Percentiles rank a stretch among this genome's conserved stretches.
phyloP scores from a whole-genome alignment of 2,113 vertebrate genomes.

The Pelobates fuscus region DNA sequence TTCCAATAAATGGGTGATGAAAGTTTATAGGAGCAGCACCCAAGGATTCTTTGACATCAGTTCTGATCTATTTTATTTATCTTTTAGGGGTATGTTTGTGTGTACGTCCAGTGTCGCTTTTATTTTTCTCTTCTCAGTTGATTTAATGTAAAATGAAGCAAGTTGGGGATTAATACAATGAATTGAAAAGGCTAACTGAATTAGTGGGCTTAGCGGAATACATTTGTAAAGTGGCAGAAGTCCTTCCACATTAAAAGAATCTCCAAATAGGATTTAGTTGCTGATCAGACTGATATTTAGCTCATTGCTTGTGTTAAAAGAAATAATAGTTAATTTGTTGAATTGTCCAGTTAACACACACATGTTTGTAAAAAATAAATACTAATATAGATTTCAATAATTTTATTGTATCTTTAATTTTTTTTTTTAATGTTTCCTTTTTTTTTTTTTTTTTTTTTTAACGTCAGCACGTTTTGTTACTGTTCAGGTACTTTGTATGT shows the following conservation, averaged over 20 bases:
- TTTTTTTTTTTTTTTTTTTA: too few relatives aligned
- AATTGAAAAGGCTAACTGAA: conserved; percentile 88
- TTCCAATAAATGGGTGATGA: conserved; percentile 85
- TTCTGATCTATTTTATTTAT: conserved; percentile 69
- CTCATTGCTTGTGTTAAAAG: conserved; percentile 74
- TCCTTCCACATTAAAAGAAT: conserved; percentile 81
- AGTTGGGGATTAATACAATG: conserved; percentile 82
- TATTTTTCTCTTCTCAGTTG: conserved; percentile 80
- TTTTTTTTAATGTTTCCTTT: too few relatives aligned
- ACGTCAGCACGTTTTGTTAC: too few relatives aligned
- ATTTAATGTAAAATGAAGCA: conserved; percentile 84
- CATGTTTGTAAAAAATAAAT: too few relatives aligned
- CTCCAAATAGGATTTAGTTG: conserved; percentile 82
- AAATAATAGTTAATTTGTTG: conserved; percentile 60
- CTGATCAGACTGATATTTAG: conserved; percentile 81
- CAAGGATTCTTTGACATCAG: conserved; percentile 77
- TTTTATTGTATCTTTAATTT: too few relatives aligned
- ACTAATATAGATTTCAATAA: too few relatives aligned
- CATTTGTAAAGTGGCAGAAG: conserved; percentile 88
- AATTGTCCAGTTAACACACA: too few relatives aligned
- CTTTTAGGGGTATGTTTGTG: conserved; percentile 4
- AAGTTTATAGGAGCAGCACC: conserved; percentile 76
- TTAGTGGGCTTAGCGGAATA: conserved; percentile 85
- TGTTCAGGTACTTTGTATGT: background rate
- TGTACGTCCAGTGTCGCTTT: conserved; percentile 56